phyloP scores from a whole-genome alignment of 1,140 invertebrate genomes.

The Tetraneura akinire region DNA sequence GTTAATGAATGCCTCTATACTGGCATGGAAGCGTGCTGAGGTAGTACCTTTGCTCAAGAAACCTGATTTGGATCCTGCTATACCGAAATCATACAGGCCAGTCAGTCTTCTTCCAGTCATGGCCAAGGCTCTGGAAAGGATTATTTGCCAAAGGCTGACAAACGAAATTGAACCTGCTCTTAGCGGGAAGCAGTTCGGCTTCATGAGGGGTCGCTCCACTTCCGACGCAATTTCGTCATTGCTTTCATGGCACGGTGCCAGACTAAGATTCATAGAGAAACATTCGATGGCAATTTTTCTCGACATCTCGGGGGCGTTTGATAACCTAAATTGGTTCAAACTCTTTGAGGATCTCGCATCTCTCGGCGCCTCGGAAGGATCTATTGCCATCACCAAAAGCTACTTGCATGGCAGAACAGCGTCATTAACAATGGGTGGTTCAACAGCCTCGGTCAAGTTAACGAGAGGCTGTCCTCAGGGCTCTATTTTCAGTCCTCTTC shows the following conservation, averaged over 20 bases:
- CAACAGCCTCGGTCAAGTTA: no score
- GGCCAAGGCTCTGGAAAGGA: background rate
- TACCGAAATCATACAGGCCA: background rate
- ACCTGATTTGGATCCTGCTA: background rate
- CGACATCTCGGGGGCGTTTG: background rate
- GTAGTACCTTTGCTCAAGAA: background rate
- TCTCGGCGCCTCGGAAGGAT: background rate
- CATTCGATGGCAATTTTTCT: background rate
- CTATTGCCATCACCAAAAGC: background rate
- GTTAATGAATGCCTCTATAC: background rate
- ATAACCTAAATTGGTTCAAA: background rate
- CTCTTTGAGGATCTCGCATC: background rate
- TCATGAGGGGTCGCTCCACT: background rate
- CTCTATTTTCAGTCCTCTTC: no score
- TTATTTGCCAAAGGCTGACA: background rate
- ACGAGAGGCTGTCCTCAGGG: no score
- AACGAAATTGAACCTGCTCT: background rate
- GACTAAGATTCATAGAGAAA: background rate
- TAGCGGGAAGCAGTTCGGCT: background rate
- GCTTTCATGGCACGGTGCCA: background rate
- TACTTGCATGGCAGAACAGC: no score
- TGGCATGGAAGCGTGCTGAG: background rate
- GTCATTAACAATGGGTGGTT: background rate
- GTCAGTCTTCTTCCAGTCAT: background rate
- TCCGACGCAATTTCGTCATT: background rate